Base-by-base conservation (phyloP, 2,797 vertebrate genomes). In the Poecilia velifera region DNA sequence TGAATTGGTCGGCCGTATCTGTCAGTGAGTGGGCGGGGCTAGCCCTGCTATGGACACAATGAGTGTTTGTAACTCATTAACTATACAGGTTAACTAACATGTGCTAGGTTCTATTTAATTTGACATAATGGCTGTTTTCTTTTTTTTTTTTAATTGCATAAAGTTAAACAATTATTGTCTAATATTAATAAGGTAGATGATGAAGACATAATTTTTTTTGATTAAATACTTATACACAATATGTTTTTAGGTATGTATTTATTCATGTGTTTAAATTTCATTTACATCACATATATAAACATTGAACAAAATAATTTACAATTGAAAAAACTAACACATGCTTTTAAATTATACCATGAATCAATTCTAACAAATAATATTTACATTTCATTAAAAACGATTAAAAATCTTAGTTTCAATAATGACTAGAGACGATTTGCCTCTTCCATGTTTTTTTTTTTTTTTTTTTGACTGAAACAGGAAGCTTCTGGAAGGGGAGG, bases 401-500 rank as follows among this genome's bases (percentile, higher is more conserved):
- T 55, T 12, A 4, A 55, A 55, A 55, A 25, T 10, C 25, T 10
- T 55, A n/a, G 53, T 55, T 55, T 55, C 9, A 55, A n/a, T n/a
- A 55, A n/a, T 55, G 25, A 55, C 53, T n/a, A 12, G 22, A n/a
- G 25, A 10, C 9, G 10, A 55, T 59, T 16, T 3, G 5, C 51
- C 43, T 57, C 31, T 41, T 53, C 12, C 3, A 18, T 18, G 22
- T 80, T 76, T 80, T 80, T 76, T 80, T 68, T 80, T 76, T 80
- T 80, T 76, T 80, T 68, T 79, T 53, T 10, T 18, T 47, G 2
- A 47, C 45, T 66, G 57, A 22, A 70, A 76, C 91, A 99, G 98
- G 90, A 98, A 99, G 76, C 95, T 99, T 13, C 90, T 99, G 93
- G 98, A 99, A 93, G 98, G 98, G 7, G 98, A 99, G 75, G 98